Conservation (phyloP, 2,888 invertebrate genomes). For the Cerastis rubricosa region DNA sequence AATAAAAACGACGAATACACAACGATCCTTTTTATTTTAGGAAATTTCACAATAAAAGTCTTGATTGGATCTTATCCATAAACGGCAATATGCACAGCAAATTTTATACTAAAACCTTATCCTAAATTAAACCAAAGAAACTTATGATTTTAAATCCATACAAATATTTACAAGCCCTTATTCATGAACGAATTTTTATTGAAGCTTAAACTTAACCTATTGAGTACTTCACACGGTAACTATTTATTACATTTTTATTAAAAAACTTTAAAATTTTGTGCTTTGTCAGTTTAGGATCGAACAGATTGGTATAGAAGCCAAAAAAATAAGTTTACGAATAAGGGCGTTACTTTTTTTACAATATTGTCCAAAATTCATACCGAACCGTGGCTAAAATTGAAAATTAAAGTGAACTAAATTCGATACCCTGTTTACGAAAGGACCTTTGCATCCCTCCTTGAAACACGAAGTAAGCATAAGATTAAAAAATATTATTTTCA, state of each 20-base stretch:
- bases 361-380: constrained; percentile 85
- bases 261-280: constrained; percentile 46
- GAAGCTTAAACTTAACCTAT: constrained; percentile 52
- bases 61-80: constrained; percentile 90
- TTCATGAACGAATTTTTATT: constrained; percentile 70
- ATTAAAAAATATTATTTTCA: constrained; percentile 24
- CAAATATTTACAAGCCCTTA: constrained; percentile 87
- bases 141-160: constrained; percentile 76
- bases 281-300: constrained; percentile 44
- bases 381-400: constrained; percentile 71
- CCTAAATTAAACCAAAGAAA: constrained; percentile 75
- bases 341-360: constrained; percentile 74
- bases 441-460: constrained; percentile 63
- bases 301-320: constrained; percentile 40
- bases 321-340: constrained; percentile 74
- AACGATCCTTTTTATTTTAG: constrained; percentile 87
- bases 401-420: constrained; percentile 72
- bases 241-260: constrained; percentile 43
- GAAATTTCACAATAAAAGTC: constrained; percentile 89
- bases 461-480: constrained; percentile 60
- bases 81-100: constrained; percentile 89
- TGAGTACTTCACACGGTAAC: constrained; percentile 49
- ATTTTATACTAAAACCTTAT: constrained; percentile 73
- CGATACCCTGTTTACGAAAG: constrained; percentile 83
- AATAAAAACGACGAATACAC: constrained; percentile 79